Base-by-base conservation (phyloP, 2,113 vertebrate species). In the Atherinomorus stipes region DNA sequence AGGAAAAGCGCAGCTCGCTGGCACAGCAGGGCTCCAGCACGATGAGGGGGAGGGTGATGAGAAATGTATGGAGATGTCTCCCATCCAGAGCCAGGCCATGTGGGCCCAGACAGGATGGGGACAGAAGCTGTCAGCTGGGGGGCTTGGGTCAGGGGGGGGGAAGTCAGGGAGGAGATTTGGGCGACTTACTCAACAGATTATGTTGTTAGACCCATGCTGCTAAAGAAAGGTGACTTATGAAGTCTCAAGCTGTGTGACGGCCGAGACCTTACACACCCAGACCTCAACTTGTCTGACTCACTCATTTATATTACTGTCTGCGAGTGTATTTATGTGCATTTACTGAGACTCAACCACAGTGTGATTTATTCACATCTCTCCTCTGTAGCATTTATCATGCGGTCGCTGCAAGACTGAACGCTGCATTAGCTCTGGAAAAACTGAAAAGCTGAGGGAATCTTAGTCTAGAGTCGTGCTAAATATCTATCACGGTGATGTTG, bases 1-100 rank as follows among this genome's bases (percentile, higher is more conserved):
- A 89, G 90, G 87, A 91, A 87, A 84, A 72, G 74, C 71, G 73
- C 78, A 89, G 83, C 58, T 70, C 76, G 21, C 65, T 90, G 85
- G 88, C 83, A 90, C 86, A 88, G 83, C 78, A 87, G 85, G 78
- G 56, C 53, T 64, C 16, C 50, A 69, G 61, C 11, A 53, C 18
- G 11, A 31, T 22, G 74, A 78, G 77, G 53, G 28, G 58, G 37
- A 16, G 21, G 59, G 45, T 34, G 79, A 79, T 71, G 79, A 73
- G 79, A 73, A 67, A 77, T 80, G 72, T 76, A 85, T 50, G 37
- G 81, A 62, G 83, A 89, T 76, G 71, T 83, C 71, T 85, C 76
- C 74, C 57, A 63, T 70, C 60, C 68, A 64, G 21, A 81, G 66
- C 64, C 52, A 71, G 78, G 71, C 50, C 59, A 75, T 74, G 71